These are phyloP conservation scores for Trichacis sp. DNA, from an alignment of 2,888 invertebrate species.

Conservation along the genomic window DNA sequence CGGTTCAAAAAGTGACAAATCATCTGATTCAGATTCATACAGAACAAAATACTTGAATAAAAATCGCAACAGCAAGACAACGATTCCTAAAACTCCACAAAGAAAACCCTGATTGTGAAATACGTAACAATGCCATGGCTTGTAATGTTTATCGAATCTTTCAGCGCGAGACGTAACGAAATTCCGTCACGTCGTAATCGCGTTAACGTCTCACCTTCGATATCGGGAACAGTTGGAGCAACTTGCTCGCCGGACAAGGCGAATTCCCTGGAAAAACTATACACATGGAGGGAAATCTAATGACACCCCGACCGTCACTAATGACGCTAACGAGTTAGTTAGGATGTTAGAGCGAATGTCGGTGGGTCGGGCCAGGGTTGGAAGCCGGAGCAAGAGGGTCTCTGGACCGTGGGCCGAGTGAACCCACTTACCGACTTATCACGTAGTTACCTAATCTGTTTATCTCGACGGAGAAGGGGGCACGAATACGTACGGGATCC, in stretches of 20 bases:
- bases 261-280: constrained; percentile 58
- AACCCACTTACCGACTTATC: constrained; percentile 70
- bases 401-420: constrained; percentile 61
- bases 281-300: constrained; percentile 66
- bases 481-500: constrained; percentile 34
- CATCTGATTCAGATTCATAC: no score
- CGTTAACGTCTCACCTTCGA: constrained; percentile 37
- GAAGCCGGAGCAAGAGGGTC: constrained; percentile 40
- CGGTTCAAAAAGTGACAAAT: no score
- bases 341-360: constrained; percentile 64
- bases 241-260: constrained; percentile 37
- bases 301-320: constrained; percentile 68
- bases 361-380: constrained; percentile 50
- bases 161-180: constrained; percentile 15
- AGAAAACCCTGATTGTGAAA: neutral
- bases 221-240: constrained; percentile 38
- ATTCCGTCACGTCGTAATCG: constrained; percentile 29
- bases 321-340: constrained; percentile 69
- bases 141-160: neutral
- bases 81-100: no score
- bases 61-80: no score
- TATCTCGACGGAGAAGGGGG: constrained; percentile 62
- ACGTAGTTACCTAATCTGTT: constrained; percentile 70
- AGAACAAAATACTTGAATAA: no score
- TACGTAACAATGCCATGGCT: neutral